Evolutionary conservation across 2,113 vertebrate species (phyloP), one percentile per base, ranked within the genome.

Genomic region (Pteruthius melanotis): DNA sequence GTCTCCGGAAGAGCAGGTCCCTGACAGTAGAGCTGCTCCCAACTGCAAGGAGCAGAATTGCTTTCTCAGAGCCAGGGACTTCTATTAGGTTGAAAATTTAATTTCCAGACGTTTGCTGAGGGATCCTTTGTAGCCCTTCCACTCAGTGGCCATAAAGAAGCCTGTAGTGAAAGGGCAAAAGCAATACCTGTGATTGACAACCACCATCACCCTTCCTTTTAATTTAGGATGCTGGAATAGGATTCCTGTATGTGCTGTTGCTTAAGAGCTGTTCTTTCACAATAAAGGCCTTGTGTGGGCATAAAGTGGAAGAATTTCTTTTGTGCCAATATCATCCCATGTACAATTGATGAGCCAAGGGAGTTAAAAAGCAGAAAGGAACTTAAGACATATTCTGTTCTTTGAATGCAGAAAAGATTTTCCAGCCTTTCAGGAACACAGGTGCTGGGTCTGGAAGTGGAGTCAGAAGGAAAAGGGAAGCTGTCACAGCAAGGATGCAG

Each of bases 11-110:
- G 85, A 95, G 37, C 65, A 94, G 76, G 89, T 91, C 59, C 89
- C 89, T 94, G 96, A 71, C 80, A 64, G 84, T 93, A 71, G 88
- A 96, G 86, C 63, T 54, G 59, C 79, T 87, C 85, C 90, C 31
- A 3, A 4, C 74, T 93, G 85, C 65, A 93, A 77, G 27, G 87
- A 82, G 27, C 1, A 21, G 74, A 96, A 83, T 83, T 94, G 59
- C 87, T 83, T 94, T 87, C 76, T 91, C 80, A 90, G 81, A 76
- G 71, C 83, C 75, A 16, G 76, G 66, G 70, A 65, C 87, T 94
- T 87, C 71, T 75, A 56, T 94, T 82, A 88, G 87, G 87, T 68
- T 78, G 82, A 95, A 96, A 95, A 93, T 91, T 93, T 86, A 90
- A 90, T 97, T 95, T 96, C 74, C 59, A 89, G 64, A 14, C 42